Evolutionary conservation across 2,797 vertebrate genomes (phyloP).

Genomic region (Spinus pinus): DNA sequence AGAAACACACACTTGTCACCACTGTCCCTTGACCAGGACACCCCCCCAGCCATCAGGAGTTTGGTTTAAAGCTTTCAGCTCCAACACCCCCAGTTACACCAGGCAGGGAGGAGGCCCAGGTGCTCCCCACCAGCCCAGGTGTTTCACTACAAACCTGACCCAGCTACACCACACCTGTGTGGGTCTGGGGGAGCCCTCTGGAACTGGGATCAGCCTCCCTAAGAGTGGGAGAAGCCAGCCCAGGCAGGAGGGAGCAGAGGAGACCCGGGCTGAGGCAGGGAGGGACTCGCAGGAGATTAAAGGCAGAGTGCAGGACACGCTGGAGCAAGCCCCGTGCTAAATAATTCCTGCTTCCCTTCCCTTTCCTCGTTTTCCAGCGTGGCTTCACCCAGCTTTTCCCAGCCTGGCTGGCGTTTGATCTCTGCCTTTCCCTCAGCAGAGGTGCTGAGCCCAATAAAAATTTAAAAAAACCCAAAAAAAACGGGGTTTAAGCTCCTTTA

Average conservation of each 20-base stretch:
- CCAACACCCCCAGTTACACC: neutral
- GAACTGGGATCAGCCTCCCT: neutral
- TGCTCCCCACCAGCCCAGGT: fast-evolving
- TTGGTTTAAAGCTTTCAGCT: neutral
- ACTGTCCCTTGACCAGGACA: fast-evolving
- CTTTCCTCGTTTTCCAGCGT: neutral
- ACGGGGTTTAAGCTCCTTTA: neutral
- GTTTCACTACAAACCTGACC: neutral
- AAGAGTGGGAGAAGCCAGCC: neutral
- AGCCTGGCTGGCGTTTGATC: neutral
- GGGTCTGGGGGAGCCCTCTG: neutral
- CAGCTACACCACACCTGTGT: fast-evolving
- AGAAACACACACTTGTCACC: neutral
- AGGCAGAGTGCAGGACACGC: constrained; percentile 15
- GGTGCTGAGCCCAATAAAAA: neutral
- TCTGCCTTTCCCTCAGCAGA: neutral
- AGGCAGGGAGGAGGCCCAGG: neutral
- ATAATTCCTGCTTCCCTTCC: constrained; percentile 39
- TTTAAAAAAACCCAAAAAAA: neutral
- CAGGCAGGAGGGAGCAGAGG: neutral
- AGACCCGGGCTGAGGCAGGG: neutral
- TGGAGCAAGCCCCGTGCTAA: constrained; percentile 44
- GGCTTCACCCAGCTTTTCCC: neutral
- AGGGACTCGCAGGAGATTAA: constrained; percentile 10
- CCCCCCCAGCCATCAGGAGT: fast-evolving